Conservation (phyloP, 2,113 vertebrate species). For the Smithornis capensis region DNA sequence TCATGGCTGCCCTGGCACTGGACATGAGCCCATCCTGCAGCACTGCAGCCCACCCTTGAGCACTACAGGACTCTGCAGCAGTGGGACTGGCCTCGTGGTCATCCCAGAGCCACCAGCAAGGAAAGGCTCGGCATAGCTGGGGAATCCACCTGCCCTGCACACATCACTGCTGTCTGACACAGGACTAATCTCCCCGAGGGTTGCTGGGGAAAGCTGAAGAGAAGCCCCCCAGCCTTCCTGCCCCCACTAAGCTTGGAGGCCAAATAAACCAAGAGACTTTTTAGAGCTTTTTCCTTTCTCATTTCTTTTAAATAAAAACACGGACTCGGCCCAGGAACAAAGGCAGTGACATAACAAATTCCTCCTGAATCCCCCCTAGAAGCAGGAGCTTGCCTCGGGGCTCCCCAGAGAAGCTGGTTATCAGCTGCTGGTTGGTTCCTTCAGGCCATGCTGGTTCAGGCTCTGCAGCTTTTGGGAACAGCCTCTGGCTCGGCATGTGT, state of each 20-base stretch:
- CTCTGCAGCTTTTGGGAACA: not conserved
- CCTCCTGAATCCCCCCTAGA: rapidly evolving
- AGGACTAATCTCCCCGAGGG: not conserved
- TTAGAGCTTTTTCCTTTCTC: rapidly evolving
- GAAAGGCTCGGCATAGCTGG: not conserved
- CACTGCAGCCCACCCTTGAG: not conserved
- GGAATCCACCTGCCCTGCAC: not conserved
- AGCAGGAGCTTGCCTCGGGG: rapidly evolving
- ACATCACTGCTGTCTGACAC: not conserved
- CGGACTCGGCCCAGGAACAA: not conserved
- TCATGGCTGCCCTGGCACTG: rapidly evolving
- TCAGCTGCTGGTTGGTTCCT: not conserved
- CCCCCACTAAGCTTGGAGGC: rapidly evolving
- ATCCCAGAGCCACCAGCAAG: rapidly evolving
- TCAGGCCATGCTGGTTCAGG: rapidly evolving
- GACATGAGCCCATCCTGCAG: rapidly evolving
- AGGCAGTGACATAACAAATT: not conserved
- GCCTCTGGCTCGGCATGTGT: not conserved
- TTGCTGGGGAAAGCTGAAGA: not conserved
- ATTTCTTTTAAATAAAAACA: not conserved
- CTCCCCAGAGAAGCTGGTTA: not conserved
- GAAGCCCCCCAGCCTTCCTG: not conserved
- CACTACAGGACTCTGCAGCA: rapidly evolving
- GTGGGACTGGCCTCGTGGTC: not conserved
- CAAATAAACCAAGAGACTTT: rapidly evolving